Percentiles rank a stretch among this genome's conserved stretches.
Conservation (phyloP, 2,113 vertebrate species). For the Platycercus adscitus region DNA sequence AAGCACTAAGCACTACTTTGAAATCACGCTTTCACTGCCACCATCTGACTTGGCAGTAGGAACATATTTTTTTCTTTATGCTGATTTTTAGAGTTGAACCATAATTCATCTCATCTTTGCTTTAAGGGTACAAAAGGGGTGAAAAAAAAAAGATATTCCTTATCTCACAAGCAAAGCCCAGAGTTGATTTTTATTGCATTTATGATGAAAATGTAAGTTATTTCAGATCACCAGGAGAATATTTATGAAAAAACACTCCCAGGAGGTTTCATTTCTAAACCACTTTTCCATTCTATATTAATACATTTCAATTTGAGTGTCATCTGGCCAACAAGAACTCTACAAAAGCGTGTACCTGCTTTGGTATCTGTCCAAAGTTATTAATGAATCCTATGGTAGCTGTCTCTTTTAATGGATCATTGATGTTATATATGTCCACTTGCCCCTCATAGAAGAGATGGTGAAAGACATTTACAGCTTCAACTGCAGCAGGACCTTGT, state of each 20-base stretch:
- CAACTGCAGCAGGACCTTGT: slow-evolving; percentile 94
- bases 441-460: slow-evolving; percentile 99
- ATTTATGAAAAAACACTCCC: neutral
- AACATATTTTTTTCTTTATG: neutral
- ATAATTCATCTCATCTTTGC: neutral
- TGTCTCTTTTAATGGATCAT: slow-evolving; percentile 97
- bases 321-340: neutral
- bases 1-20: neutral
- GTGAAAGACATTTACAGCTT: slow-evolving; percentile 98
- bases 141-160: neutral
- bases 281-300: neutral
- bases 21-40: neutral
- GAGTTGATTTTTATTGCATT: neutral
- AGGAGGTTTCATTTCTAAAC: neutral
- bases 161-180: neutral
- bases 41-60: neutral
- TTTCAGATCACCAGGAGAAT: neutral
- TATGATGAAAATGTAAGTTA: neutral
- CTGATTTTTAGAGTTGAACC: neutral
- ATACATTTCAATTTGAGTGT: neutral
- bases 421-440: slow-evolving; percentile 99
- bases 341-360: slow-evolving; percentile 81
- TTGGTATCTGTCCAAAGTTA: slow-evolving; percentile 99
- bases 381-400: slow-evolving; percentile 99
- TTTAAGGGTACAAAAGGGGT: neutral